Conservation (phyloP, 2,888 invertebrate genomes). For the Cremastinae sp. region DNA sequence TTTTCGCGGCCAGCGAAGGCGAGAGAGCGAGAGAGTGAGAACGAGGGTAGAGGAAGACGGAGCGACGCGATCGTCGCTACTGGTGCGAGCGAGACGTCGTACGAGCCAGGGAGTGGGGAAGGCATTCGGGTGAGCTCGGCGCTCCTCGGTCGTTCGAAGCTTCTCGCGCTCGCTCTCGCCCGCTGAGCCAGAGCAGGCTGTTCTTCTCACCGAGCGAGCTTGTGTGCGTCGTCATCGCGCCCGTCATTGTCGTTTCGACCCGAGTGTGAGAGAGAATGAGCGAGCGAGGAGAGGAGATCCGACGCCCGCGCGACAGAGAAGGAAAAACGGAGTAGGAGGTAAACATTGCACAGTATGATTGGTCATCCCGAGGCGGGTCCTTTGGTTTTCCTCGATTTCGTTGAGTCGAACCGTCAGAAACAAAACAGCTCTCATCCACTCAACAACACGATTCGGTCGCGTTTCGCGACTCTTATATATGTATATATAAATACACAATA, state of each 20-base stretch:
- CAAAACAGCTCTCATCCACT: constrained; percentile 58
- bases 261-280: not conserved
- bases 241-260: not conserved
- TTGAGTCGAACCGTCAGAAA: constrained; percentile 58
- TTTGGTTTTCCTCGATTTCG: constrained; percentile 74
- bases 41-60: constrained; percentile 7
- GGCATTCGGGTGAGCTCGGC: too few relatives aligned
- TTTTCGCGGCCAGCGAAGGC: constrained; percentile 40
- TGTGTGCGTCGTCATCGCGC: too few relatives aligned
- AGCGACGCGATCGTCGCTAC: too few relatives aligned
- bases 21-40: not conserved
- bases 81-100: not conserved
- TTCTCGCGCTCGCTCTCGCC: too few relatives aligned
- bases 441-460: constrained; percentile 30
- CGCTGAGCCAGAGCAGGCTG: too few relatives aligned
- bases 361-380: constrained; percentile 78
- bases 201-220: too few relatives aligned
- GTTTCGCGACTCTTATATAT: not conserved
- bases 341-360: constrained; percentile 78
- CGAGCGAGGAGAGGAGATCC: constrained; percentile 7
- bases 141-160: too few relatives aligned
- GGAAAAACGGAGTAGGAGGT: constrained; percentile 73
- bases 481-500: not conserved
- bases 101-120: not conserved
- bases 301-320: constrained; percentile 23